phyloP scores from a whole-genome alignment of 2,888 invertebrate species.

The Rosalia funebris region DNA sequence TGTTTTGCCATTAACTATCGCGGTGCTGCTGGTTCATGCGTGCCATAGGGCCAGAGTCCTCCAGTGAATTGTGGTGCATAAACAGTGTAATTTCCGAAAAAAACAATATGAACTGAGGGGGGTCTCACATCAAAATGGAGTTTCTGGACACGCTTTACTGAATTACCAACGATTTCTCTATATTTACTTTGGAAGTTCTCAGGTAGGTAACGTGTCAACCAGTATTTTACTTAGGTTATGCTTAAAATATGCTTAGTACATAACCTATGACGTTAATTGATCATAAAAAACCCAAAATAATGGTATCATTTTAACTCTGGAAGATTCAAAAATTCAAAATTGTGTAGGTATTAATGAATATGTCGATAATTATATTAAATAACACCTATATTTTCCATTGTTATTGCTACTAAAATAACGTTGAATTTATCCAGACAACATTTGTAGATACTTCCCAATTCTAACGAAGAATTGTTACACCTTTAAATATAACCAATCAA shows the following conservation, averaged over 20 bases:
- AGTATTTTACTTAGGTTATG: conserved; percentile 9
- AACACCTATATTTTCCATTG: too few relatives aligned
- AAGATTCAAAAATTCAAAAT: not conserved
- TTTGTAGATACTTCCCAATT: too few relatives aligned
- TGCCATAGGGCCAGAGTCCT: not conserved
- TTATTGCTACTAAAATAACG: too few relatives aligned
- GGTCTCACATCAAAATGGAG: not conserved
- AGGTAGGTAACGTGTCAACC: conserved; percentile 7
- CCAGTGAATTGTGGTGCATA: not conserved
- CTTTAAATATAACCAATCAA: too few relatives aligned
- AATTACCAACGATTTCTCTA: not conserved
- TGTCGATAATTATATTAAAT: too few relatives aligned
- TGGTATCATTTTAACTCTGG: not conserved
- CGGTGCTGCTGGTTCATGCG: not conserved
- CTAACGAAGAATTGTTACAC: too few relatives aligned
- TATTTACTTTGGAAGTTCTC: not conserved
- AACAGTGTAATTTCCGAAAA: not conserved
- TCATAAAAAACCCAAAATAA: not conserved
- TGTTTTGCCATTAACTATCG: conserved; percentile 1
- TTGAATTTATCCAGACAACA: too few relatives aligned
- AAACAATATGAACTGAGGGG: not conserved
- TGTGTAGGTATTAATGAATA: too few relatives aligned
- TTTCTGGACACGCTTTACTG: not conserved
- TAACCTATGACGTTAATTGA: conserved; percentile 6
- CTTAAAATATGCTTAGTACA: conserved; percentile 21